phyloP scores from a whole-genome alignment of 2,113 vertebrate species.

The Thunnus thynnus region DNA sequence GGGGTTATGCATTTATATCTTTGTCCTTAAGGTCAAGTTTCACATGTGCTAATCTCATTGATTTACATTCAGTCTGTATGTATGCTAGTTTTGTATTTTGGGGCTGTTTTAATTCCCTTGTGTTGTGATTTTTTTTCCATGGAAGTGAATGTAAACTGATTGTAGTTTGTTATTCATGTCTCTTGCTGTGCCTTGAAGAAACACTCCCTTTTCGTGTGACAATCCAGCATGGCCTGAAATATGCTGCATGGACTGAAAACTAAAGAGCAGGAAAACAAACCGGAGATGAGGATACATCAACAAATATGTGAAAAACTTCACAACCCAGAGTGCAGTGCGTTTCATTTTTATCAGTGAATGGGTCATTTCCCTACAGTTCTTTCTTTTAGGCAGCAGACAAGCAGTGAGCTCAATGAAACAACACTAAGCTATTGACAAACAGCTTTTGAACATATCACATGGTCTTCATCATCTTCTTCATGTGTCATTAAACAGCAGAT shows the following conservation, averaged over 20 bases:
- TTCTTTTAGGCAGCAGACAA: not conserved
- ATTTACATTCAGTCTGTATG: conserved; percentile 26
- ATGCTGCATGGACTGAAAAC: conserved; percentile 83
- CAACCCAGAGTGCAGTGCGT: not conserved
- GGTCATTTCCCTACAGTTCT: conserved; percentile 4
- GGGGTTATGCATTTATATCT: conserved; percentile 30
- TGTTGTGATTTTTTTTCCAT: conserved; percentile 47
- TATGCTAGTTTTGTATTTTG: conserved; percentile 54
- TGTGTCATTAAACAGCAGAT: not conserved
- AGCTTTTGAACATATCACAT: not conserved
- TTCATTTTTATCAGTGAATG: not conserved
- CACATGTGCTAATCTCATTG: not conserved
- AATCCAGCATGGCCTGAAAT: conserved; percentile 87
- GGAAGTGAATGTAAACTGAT: conserved; percentile 76
- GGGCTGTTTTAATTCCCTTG: conserved; percentile 41
- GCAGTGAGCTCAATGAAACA: not conserved
- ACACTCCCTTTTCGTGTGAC: conserved; percentile 75
- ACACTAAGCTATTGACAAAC: not conserved
- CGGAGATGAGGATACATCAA: not conserved
- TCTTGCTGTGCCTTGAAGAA: conserved; percentile 86
- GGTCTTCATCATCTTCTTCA: not conserved
- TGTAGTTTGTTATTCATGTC: conserved; percentile 65
- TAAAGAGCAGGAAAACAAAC: conserved; percentile 28
- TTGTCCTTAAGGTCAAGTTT: not conserved
- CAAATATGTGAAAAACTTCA: not conserved